A percentile compares a stretch with the other conserved stretches of the same genome.
Evolutionary conservation across 1,140 invertebrate species (phyloP).

Genomic region (Drosophila suzukii): DNA sequence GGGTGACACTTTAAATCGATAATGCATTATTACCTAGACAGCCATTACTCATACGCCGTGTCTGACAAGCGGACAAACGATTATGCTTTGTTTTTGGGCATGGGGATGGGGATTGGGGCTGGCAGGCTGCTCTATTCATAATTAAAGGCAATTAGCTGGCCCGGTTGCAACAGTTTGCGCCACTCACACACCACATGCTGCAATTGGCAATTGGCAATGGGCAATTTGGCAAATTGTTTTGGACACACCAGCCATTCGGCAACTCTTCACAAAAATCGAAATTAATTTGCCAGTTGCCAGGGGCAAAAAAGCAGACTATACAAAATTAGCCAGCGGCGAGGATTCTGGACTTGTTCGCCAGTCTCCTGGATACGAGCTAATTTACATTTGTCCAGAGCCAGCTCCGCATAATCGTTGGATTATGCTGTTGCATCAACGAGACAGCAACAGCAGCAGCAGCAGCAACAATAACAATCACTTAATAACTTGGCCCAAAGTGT

Average conservation of each 20-base stretch:
- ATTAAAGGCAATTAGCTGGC: conserved; percentile 69
- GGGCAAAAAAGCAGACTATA: conserved; percentile 26
- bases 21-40: conserved; percentile 60
- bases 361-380: conserved; percentile 46
- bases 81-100: conserved; percentile 16
- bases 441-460: conserved; percentile 5
- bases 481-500: conserved; percentile 75
- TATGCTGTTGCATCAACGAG: conserved; percentile 58
- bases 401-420: conserved; percentile 69
- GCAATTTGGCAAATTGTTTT: conserved; percentile 47
- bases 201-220: conserved; percentile 23
- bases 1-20: conserved; percentile 66
- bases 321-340: conserved; percentile 20
- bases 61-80: conserved; percentile 30
- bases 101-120: too few species aligned
- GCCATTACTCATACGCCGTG: conserved; percentile 61
- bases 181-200: conserved; percentile 31
- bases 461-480: conserved; percentile 64
- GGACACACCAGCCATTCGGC: conserved; percentile 2
- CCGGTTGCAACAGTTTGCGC: conserved; percentile 59
- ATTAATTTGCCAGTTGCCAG: conserved; percentile 57
- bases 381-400: conserved; percentile 59
- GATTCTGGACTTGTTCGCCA: conserved; percentile 18
- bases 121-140: conserved; percentile 29
- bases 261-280: conserved; percentile 48